Conservation (phyloP, 2,113 vertebrate genomes). For the Bufo gargarizans region DNA sequence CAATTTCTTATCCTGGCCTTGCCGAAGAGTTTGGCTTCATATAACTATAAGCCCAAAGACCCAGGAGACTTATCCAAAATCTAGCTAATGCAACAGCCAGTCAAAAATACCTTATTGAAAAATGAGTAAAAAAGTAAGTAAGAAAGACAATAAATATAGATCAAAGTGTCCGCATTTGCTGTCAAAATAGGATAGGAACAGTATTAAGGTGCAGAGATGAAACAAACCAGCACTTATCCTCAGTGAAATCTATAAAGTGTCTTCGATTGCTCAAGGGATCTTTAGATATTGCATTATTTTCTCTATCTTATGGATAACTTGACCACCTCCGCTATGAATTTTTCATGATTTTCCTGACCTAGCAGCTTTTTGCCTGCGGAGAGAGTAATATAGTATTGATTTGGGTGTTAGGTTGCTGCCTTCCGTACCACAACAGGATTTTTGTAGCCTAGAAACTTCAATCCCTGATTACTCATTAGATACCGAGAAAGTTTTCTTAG, state of each 20-base stretch:
- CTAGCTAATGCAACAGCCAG: constrained; percentile 52
- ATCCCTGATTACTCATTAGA: constrained; percentile 80
- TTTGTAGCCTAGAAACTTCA: constrained; percentile 82
- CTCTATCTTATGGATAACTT: constrained; percentile 81
- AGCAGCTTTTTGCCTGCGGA: constrained; percentile 80
- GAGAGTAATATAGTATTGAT: constrained; percentile 84
- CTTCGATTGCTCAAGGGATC: constrained; percentile 78
- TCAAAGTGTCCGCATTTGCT: constrained; percentile 73
- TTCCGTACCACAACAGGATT: constrained; percentile 76
- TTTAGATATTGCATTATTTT: constrained; percentile 79
- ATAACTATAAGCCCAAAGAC: not conserved
- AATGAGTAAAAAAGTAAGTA: constrained; percentile 69
- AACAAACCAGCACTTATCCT: constrained; percentile 82
- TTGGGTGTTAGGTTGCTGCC: constrained; percentile 78
- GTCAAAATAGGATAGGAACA: constrained; percentile 71
- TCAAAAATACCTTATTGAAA: constrained; percentile 60
- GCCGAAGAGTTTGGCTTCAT: not conserved
- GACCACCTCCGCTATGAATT: constrained; percentile 85
- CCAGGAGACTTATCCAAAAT: constrained; percentile 26
- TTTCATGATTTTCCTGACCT: constrained; percentile 86
- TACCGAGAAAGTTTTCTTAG: constrained; percentile 73
- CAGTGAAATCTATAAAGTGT: constrained; percentile 78
- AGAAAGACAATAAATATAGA: constrained; percentile 71
- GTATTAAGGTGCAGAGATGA: constrained; percentile 76
- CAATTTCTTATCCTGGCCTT: not conserved